These are phyloP conservation scores for Tachycineta bicolor DNA, from an alignment of 2,113 vertebrate genomes.

Conservation along the genomic window DNA sequence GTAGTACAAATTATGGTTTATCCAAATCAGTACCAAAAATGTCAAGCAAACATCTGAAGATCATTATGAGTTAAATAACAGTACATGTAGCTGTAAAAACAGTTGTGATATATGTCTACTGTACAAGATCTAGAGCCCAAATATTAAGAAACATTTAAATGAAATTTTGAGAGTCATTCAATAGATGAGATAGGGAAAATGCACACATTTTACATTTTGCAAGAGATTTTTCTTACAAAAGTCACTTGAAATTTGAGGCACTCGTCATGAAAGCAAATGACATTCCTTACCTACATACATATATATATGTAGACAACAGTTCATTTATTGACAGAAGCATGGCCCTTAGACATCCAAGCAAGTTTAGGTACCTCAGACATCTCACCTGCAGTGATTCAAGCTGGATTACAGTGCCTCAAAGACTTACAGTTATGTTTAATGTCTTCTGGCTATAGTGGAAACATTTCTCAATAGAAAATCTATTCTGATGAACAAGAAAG, in stretches of 20 bases:
- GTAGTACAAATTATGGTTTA: neutral
- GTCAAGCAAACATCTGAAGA: neutral
- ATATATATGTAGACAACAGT: neutral
- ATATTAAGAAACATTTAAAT: neutral
- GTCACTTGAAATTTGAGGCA: neutral
- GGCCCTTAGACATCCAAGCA: neutral
- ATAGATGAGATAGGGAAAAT: neutral
- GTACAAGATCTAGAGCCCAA: neutral
- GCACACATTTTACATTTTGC: neutral
- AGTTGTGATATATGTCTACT: neutral
- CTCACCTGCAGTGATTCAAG: neutral
- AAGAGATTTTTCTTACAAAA: neutral
- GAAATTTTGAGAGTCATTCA: neutral
- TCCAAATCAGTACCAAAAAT: neutral
- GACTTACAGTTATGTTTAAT: neutral
- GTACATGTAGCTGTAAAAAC: neutral
- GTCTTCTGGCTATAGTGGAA: neutral
- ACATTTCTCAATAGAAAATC: neutral
- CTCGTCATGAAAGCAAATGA: neutral
- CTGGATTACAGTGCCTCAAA: neutral
- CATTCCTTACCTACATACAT: rapidly evolving
- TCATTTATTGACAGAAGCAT: neutral
- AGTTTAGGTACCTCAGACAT: neutral
- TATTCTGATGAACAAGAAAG: neutral
- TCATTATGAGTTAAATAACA: neutral